Base-by-base conservation (phyloP, 2,888 invertebrate species). In the Lasius fuliginosus region DNA sequence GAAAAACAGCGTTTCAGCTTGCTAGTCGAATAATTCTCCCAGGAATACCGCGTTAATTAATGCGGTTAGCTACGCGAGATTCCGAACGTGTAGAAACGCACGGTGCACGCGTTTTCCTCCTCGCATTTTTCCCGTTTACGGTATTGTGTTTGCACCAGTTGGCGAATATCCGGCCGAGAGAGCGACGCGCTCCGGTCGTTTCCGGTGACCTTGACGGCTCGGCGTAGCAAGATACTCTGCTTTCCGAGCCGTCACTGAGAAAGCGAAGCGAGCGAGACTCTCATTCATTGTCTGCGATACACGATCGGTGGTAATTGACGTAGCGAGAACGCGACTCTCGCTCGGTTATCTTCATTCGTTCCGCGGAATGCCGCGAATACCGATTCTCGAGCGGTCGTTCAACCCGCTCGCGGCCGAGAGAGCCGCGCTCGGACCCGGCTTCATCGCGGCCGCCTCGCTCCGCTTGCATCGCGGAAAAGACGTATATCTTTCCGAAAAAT, bases 341-440 rank as follows among this genome's bases (percentile, higher is more conserved):
- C 83, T 88, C 91, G 90, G 87, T 91, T 88, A 91, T 92, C 90
- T 89, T 89, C 89, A 85, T 89, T 79, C 88, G 91, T 91, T 89
- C 87, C 76, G 40, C 75, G 90, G 91, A 92, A 92, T 92, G 91
- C 89, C 89, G 90, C 88, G 88, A 88, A 92, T 92, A 87, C 88
- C 91, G 89, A 91, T 91, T 90, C 90, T 85, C 85, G 85, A 58
- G 74, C 86, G 92, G 91, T 91, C 91, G 88, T 92, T 91, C 60
- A 90, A 90, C 89, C 88, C 86, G 73, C 71, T n/a, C 82, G 85
- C 65, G 42, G 36, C 74, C 53, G 49, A 56, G 56, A 56, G 56
- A 33, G 36, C 36, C 82, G 76, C 77, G 23, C 53, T 58, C 77
- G 69, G 71, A 40, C 69, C 64, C 69, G 56, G 40, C 69, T 64